Conservation (phyloP, 2,888 invertebrate species). For the Nectonema munidae region DNA sequence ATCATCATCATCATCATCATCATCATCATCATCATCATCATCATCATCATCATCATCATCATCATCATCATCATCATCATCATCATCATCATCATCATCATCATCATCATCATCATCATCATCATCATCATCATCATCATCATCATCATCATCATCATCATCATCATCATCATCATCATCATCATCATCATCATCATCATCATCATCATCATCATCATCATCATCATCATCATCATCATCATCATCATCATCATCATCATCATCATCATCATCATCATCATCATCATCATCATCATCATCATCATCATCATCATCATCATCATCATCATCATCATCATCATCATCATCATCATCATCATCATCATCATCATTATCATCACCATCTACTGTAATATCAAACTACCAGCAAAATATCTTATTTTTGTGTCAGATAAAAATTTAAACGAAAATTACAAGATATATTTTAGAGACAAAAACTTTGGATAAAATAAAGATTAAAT, state of each 20-base stretch:
- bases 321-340: constrained; percentile 5
- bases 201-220: constrained; percentile 5
- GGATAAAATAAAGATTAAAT: too few species aligned
- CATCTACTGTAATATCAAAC: too few species aligned
- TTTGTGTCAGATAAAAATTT: too few species aligned
- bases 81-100: constrained; percentile 5
- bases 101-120: too few species aligned
- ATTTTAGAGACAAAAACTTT: too few species aligned
- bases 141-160: constrained; percentile 5
- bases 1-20: background rate
- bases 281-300: constrained; percentile 5
- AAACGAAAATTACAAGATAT: too few species aligned
- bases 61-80: constrained; percentile 5
- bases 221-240: constrained; percentile 5
- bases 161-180: constrained; percentile 5
- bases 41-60: too few species aligned
- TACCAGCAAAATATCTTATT: too few species aligned
- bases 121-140: constrained; percentile 5
- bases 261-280: constrained; percentile 5
- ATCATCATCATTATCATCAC: constrained; percentile 1
- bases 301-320: constrained; percentile 5
- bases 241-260: constrained; percentile 5
- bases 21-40: constrained; percentile 5
- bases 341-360: constrained; percentile 5
- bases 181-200: constrained; percentile 5